These are phyloP conservation scores for Corapipo altera DNA, from an alignment of 2,113 vertebrate species.

Conservation along the genomic window DNA sequence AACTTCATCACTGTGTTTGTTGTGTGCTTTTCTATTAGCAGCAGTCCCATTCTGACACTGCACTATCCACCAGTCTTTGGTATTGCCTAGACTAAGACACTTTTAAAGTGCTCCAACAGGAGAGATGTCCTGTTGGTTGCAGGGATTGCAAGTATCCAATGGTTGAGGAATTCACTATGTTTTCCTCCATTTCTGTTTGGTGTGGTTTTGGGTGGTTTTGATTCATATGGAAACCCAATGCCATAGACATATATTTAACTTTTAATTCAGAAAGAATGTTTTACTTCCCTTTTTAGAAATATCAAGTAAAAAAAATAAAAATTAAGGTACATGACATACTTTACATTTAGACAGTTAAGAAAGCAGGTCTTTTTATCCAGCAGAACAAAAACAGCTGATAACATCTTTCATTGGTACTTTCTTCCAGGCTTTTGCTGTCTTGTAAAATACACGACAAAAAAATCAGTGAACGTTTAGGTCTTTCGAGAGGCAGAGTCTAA, in stretches of 20 bases:
- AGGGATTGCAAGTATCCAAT: background rate
- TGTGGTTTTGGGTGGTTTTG: background rate
- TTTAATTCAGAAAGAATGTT: background rate
- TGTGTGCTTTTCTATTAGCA: background rate
- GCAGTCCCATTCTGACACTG: background rate
- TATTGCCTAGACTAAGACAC: background rate
- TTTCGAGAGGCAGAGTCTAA: background rate
- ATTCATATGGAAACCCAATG: background rate
- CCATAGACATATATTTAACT: background rate
- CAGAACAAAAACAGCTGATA: background rate
- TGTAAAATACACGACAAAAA: background rate
- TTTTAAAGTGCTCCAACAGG: background rate
- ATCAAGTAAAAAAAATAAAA: background rate
- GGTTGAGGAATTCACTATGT: background rate
- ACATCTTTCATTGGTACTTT: background rate
- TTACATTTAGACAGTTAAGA: background rate
- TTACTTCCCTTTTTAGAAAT: background rate
- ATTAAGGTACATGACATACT: background rate
- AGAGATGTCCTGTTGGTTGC: background rate
- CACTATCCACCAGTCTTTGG: background rate
- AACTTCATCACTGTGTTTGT: background rate
- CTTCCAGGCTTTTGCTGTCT: background rate
- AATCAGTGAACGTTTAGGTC: background rate
- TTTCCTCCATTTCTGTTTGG: background rate
- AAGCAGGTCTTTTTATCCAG: background rate